phyloP scores from a whole-genome alignment of 2,113 vertebrate species.

The Amphilophus citrinellus region DNA sequence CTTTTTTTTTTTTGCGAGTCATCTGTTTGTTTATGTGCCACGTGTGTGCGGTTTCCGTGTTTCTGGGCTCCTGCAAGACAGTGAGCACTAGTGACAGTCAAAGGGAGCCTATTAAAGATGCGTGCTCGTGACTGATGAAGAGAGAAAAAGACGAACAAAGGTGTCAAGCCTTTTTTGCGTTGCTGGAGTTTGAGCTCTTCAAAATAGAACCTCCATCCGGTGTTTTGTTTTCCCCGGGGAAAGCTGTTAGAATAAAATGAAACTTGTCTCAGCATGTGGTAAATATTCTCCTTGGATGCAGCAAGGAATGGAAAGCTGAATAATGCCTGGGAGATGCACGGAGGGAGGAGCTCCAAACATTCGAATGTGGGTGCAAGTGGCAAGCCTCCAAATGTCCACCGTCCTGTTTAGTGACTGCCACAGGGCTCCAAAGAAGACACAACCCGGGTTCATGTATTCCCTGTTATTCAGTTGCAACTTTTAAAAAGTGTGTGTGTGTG shows the following conservation, averaged over 20 bases:
- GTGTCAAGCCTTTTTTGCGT: constrained; percentile 62
- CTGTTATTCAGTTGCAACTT: background rate
- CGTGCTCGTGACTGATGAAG: constrained; percentile 55
- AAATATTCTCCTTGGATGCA: constrained; percentile 61
- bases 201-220: constrained; percentile 67
- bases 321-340: constrained; percentile 34
- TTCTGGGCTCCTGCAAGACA: constrained; percentile 18
- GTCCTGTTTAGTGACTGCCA: constrained; percentile 11
- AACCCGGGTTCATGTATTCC: constrained; percentile 19
- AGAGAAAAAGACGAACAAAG: constrained; percentile 56
- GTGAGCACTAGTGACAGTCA: constrained; percentile 65
- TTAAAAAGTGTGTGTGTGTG: constrained; percentile 32
- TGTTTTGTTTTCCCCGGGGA: constrained; percentile 67
- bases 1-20: background rate
- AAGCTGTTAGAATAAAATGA: constrained; percentile 64
- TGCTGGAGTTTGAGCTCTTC: constrained; percentile 57
- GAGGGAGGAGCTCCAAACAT: constrained; percentile 25
- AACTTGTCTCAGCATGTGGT: constrained; percentile 74
- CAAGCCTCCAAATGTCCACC: constrained; percentile 48
- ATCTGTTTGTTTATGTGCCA: constrained; percentile 7
- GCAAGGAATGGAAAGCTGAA: constrained; percentile 31
- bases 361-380: constrained; percentile 40
- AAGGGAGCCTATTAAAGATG: constrained; percentile 53
- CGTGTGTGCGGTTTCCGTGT: background rate
- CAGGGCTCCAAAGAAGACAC: background rate